Conservation (phyloP, 2,113 vertebrate species). For the Aptenodytes forsteri region DNA sequence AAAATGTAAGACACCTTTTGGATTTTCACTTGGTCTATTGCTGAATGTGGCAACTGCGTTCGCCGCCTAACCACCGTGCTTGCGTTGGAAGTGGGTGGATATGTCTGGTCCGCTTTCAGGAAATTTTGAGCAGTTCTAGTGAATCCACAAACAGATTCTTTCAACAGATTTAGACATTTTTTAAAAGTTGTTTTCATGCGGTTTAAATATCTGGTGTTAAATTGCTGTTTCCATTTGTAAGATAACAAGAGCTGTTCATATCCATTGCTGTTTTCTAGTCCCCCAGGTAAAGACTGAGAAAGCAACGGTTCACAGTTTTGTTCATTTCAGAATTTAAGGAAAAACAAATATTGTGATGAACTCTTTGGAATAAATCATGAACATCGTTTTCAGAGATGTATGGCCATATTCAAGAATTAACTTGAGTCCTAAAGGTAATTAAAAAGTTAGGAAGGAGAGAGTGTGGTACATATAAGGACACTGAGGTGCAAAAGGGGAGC, state of each 20-base stretch:
- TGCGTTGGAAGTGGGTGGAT: neutral
- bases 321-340: neutral
- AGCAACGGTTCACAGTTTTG: neutral
- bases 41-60: neutral
- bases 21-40: neutral
- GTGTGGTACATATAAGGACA: neutral
- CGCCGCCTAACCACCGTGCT: accelerated
- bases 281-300: neutral
- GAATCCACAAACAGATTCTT: neutral
- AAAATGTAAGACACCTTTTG: neutral
- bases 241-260: neutral
- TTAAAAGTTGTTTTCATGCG: neutral
- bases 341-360: neutral
- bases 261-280: neutral
- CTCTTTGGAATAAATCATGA: neutral
- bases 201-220: neutral
- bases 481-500: neutral
- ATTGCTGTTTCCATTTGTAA: neutral
- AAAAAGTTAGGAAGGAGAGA: neutral
- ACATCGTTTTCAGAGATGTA: neutral
- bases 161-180: neutral
- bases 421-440: neutral
- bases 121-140: neutral
- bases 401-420: neutral
- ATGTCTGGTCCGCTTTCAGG: neutral